phyloP scores from a whole-genome alignment of 2,888 invertebrate genomes.

The Gastrophysa polygoni region DNA sequence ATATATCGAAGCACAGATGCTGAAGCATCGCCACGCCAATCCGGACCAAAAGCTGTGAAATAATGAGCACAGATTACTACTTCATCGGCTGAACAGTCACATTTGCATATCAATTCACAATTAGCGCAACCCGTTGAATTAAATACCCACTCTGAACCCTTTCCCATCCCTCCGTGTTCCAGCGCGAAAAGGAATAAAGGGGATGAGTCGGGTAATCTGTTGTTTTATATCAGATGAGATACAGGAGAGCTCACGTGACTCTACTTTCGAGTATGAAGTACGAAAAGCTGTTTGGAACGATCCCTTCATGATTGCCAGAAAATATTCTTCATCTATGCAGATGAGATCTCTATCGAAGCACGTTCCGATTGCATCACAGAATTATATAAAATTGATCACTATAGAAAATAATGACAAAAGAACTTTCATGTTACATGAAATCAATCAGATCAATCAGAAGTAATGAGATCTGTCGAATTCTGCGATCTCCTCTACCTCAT shows the following conservation, averaged over 20 bases:
- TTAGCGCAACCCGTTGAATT: slow-evolving; percentile 54
- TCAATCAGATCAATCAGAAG: too few relatives aligned
- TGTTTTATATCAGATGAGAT: neutral
- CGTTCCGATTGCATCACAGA: too few relatives aligned
- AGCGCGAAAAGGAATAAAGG: slow-evolving; percentile 2
- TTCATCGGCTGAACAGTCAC: slow-evolving; percentile 55
- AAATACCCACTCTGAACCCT: slow-evolving; percentile 33
- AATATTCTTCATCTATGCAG: too few relatives aligned
- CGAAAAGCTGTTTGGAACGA: too few relatives aligned
- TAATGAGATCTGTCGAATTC: too few relatives aligned
- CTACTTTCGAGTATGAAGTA: neutral
- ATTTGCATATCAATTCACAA: slow-evolving; percentile 61
- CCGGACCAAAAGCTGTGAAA: slow-evolving; percentile 57
- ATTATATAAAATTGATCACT: too few relatives aligned
- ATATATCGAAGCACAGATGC: slow-evolving; percentile 46
- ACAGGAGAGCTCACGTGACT: neutral
- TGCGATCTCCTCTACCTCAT: too few relatives aligned
- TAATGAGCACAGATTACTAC: slow-evolving; percentile 58
- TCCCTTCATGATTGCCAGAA: too few relatives aligned
- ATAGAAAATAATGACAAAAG: too few relatives aligned
- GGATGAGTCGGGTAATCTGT: slow-evolving; percentile 16
- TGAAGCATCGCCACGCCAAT: slow-evolving; percentile 45
- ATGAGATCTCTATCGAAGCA: too few relatives aligned
- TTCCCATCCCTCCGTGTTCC: neutral
- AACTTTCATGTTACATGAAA: too few relatives aligned